Percentiles rank a stretch among this genome's conserved stretches.
These are phyloP conservation scores for Atopsyche davidsoni DNA, from an alignment of 1,140 invertebrate genomes.

Conservation along the genomic window DNA sequence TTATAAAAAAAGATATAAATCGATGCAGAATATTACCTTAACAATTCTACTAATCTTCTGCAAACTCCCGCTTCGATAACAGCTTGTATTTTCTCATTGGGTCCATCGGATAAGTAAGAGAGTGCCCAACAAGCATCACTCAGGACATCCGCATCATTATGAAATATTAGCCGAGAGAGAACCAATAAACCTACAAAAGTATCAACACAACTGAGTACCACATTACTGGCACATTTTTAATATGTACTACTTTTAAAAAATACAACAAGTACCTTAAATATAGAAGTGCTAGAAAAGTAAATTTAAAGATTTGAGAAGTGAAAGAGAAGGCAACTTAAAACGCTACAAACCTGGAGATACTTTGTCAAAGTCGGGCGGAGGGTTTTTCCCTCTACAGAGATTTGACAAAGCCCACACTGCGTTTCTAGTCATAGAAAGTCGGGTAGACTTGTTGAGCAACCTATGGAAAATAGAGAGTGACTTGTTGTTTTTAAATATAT, in stretches of 20 bases:
- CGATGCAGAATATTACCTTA: constrained; percentile 60
- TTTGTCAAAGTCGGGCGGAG: constrained; percentile 88
- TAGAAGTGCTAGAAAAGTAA: background rate
- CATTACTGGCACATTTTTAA: background rate
- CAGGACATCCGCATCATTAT: constrained; percentile 85
- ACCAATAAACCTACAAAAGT: constrained; percentile 70
- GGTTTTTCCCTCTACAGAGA: constrained; percentile 93
- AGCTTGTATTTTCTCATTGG: constrained; percentile 97
- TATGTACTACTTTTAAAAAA: background rate
- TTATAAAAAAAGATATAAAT: constrained; percentile 15
- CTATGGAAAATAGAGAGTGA: constrained; percentile 47
- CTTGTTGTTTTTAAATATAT: background rate
- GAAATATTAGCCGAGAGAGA: constrained; percentile 79
- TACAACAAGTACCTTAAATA: background rate
- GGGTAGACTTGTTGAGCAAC: constrained; percentile 72
- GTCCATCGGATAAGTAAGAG: constrained; percentile 90
- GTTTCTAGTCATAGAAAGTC: constrained; percentile 90
- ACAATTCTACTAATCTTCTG: constrained; percentile 84
- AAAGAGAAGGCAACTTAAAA: background rate
- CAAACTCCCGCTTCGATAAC: constrained; percentile 96
- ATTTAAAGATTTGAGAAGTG: background rate
- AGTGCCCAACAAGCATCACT: constrained; percentile 95
- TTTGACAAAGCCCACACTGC: constrained; percentile 98
- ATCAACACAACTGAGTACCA: constrained; percentile 40
- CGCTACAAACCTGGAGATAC: constrained; percentile 54